Base-by-base conservation (phyloP, 2,797 vertebrate genomes). In the Melanotaenia parkinsoni region DNA sequence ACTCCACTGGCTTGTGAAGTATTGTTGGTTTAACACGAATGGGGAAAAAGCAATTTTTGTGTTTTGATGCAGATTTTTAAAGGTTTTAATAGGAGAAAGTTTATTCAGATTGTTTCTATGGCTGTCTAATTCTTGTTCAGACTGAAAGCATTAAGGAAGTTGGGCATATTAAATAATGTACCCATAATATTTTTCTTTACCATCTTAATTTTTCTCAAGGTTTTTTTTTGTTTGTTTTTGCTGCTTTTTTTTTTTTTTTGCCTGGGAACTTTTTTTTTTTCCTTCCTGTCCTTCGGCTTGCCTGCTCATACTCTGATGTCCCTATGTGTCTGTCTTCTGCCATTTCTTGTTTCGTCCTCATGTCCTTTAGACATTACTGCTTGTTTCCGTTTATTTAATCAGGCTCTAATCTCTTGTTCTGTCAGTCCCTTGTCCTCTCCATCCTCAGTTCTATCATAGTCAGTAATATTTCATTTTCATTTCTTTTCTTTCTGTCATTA, bases 321-420 rank as follows among this genome's bases (percentile, higher is more conserved):
- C 43, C n/a, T 73, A 13, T 58, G 37, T 53, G 3, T 72, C 62
- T 58, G 20, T 22, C 50, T 50, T 57, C 33, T 37, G 35, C 74
- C 18, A 40, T 38, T 75, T 69, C 65, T 45, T 59, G 54, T 71
- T 68, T 67, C 38, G 12, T 18, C 35, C 58, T 16, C 22, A 16
- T 71, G 22, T 67, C 60, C 35, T 60, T 54, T 43, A 18, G 0
- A 58, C 57, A n/a, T 63, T 37, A 7, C 37, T 35, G 33, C 16
- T 58, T 47, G 56, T 63, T 77, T 18, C 30, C 16, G 62, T 40
- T 72, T 45, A 47, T 58, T 45, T 47, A 38, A 45, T 61, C 32
- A 18, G 33, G 9, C 22, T 35, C 37, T 66, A 18, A 66, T 63
- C 20, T 63, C 56, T 40, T 68, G 24, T 43, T 70, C 35, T 63